Base-by-base conservation (phyloP, 2,888 invertebrate species). In the Nymphalis polychloros region DNA sequence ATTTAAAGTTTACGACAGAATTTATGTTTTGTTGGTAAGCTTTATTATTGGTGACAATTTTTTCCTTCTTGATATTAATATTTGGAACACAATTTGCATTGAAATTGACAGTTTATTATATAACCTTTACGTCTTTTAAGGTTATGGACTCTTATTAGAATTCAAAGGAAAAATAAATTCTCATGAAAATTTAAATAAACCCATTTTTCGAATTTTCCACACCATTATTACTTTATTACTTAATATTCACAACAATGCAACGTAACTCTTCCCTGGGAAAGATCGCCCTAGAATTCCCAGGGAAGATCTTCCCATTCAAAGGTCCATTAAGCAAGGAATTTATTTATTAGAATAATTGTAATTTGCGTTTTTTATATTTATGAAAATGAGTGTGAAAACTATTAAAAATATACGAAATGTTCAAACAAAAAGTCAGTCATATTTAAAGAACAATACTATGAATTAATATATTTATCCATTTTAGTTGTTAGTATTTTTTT, bases 241-340 rank as follows among this genome's bases (percentile, higher is more conserved):
- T 62, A 35, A 49, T 62, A 67, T 67, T 62, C 41, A 48, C 35
- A 62, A 41, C 66, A 67, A 67, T 67, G 61, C 55, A 8, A 48
- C 17, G 16, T 61, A 61, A 61, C 53, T 67, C 55, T 57, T 67
- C 61, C 27, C 49, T 62, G 55, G 61, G 66, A 67, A 67, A 17
- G 62, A 62, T 62, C 61, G 35, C 61, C 57, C 46, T n/a, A n/a
- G 35, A 48, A 8, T 61, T 27, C 27, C 27, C 27, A 31, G 27
- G 27, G 5, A 31, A 31, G 6, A 31, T 31, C 31, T 67, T 67
- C 66, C 53, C 52, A 62, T 50, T 50, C 66, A 55, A 61, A 67
- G 60, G 66, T 55, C 60, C 60, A 67, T 67, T 67, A 53, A 61
- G 48, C 23, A 48, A 65, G 65, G 59, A 59, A 53, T 60, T 31